Conservation (phyloP, 2,888 invertebrate genomes). For the Ligdia adustata region DNA sequence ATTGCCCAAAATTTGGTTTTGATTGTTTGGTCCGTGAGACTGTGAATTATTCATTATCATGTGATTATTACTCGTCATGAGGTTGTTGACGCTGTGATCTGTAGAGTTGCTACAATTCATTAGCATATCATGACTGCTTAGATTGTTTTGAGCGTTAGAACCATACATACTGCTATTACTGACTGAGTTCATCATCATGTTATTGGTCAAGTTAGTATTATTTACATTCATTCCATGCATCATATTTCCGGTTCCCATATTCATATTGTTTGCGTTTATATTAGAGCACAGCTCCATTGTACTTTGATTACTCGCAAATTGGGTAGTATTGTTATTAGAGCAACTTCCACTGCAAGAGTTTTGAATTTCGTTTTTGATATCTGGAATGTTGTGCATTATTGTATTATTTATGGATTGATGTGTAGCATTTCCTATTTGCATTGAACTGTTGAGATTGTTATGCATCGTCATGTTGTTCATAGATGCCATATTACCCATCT, state of each 20-base stretch:
- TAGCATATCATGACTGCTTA: conserved; percentile 70
- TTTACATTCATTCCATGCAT: conserved; percentile 71
- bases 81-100: conserved; percentile 67
- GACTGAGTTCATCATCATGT: conserved; percentile 71
- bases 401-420: conserved; percentile 70
- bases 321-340: conserved; percentile 61
- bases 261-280: conserved; percentile 66
- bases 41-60: conserved; percentile 75
- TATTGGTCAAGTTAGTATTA: conserved; percentile 65
- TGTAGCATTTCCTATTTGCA: conserved; percentile 69
- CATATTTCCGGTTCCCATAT: conserved; percentile 64
- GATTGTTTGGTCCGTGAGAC: conserved; percentile 58
- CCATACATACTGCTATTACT: conserved; percentile 67
- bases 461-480: conserved; percentile 75
- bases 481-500: conserved; percentile 65
- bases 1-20: conserved; percentile 63
- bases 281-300: conserved; percentile 73
- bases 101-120: conserved; percentile 72
- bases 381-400: conserved; percentile 77
- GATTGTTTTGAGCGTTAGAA: conserved; percentile 57
- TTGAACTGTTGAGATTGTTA: conserved; percentile 62
- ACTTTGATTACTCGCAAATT: conserved; percentile 65
- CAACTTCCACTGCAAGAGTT: conserved; percentile 76
- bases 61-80: conserved; percentile 66
- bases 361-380: conserved; percentile 78